These are phyloP conservation scores for Pristiophorus japonicus DNA, from an alignment of 2,113 vertebrate genomes.

Conservation along the genomic window DNA sequence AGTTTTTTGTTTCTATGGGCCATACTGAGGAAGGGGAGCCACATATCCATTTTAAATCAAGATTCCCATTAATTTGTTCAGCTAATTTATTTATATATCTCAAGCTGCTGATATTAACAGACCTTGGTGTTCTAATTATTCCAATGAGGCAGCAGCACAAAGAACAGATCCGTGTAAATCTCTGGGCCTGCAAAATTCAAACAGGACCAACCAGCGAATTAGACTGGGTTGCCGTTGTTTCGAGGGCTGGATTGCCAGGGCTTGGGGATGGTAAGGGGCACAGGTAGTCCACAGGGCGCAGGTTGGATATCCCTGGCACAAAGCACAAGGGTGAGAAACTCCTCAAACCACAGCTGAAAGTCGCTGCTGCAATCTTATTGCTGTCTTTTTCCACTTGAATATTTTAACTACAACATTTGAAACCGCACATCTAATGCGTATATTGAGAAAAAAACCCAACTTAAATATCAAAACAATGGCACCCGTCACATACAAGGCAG, in stretches of 20 bases:
- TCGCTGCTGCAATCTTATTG: neutral
- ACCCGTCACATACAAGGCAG: neutral
- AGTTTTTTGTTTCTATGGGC: neutral
- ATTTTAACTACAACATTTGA: neutral
- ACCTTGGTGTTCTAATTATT: neutral
- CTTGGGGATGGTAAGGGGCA: neutral
- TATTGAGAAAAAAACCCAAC: neutral
- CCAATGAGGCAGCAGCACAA: neutral
- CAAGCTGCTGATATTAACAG: neutral
- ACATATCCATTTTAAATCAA: neutral
- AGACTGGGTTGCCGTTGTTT: neutral
- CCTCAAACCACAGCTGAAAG: neutral
- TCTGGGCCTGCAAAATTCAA: neutral
- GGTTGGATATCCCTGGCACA: neutral
- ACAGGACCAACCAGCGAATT: neutral
- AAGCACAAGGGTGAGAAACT: neutral
- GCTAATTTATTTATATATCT: neutral
- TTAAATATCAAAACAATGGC: slow-evolving; percentile 22
- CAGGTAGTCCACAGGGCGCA: neutral
- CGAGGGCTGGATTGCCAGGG: neutral
- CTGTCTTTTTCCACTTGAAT: neutral
- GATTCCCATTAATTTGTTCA: neutral
- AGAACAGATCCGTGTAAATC: neutral
- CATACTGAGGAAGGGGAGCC: neutral
- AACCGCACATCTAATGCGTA: neutral